Percentiles rank a stretch among this genome's conserved stretches.
These are phyloP conservation scores for Astyanax mexicanus DNA, from an alignment of 2,797 vertebrate species.

Conservation along the genomic window DNA sequence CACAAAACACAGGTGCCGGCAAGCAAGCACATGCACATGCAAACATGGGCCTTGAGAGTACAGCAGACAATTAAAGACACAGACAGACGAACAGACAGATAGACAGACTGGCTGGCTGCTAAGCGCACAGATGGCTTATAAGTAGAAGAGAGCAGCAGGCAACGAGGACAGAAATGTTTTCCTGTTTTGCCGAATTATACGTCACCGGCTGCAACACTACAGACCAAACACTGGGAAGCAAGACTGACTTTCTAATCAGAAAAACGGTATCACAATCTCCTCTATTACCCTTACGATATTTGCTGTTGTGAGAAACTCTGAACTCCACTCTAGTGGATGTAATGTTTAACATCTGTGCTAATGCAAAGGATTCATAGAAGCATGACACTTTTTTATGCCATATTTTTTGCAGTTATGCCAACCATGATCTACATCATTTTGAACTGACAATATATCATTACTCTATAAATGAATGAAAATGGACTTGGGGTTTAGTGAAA, in stretches of 20 bases:
- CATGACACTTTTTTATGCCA: too few relatives aligned
- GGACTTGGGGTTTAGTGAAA: too few relatives aligned
- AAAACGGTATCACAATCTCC: too few relatives aligned
- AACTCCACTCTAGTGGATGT: too few relatives aligned
- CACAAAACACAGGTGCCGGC: not conserved
- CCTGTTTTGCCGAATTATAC: not conserved
- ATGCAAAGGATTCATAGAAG: too few relatives aligned
- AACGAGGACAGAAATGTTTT: not conserved
- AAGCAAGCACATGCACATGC: constrained; percentile 14
- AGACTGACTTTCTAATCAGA: not conserved
- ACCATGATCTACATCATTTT: too few relatives aligned
- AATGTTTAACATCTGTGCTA: too few relatives aligned
- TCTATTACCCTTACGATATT: too few relatives aligned
- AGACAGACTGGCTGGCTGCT: constrained; percentile 16
- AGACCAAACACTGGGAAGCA: not conserved
- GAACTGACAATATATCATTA: too few relatives aligned
- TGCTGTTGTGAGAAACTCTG: too few relatives aligned
- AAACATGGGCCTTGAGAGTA: not conserved
- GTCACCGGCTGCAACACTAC: not conserved
- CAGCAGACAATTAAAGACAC: constrained; percentile 25
- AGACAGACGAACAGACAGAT: not conserved
- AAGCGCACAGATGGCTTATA: constrained; percentile 16
- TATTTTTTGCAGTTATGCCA: too few relatives aligned
- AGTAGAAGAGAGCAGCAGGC: constrained; percentile 9
- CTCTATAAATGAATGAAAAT: too few relatives aligned